Conservation (phyloP, 2,888 invertebrate species). For the Hesperia comma region DNA sequence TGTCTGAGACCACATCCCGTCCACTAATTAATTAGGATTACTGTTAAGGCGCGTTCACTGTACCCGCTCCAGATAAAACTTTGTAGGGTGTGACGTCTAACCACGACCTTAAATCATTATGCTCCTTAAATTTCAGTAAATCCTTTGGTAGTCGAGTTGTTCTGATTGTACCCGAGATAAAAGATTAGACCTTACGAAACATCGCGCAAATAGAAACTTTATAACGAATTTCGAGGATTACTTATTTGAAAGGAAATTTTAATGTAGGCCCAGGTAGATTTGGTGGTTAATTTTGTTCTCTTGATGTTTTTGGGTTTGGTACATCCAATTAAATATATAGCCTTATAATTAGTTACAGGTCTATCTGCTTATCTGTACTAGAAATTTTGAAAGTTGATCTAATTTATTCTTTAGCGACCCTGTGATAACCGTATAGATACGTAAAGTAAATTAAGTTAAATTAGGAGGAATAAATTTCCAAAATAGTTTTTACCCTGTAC, state of each 20-base stretch:
- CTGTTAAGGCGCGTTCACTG: conserved; percentile 57
- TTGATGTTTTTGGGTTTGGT: not conserved
- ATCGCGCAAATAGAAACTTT: conserved; percentile 10
- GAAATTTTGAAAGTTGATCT: too few relatives aligned
- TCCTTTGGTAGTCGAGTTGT: conserved; percentile 57
- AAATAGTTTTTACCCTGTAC: too few relatives aligned
- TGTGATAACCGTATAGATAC: too few relatives aligned
- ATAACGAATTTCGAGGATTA: conserved; percentile 1
- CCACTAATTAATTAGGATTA: conserved; percentile 79
- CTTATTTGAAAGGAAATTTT: not conserved
- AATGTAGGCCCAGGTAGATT: not conserved
- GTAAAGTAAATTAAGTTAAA: too few relatives aligned
- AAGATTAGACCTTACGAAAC: conserved; percentile 37
- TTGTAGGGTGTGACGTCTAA: conserved; percentile 55
- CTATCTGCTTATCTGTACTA: too few relatives aligned
- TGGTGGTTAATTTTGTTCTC: not conserved
- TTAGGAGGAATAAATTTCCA: too few relatives aligned
- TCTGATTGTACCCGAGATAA: conserved; percentile 60
- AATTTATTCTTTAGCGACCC: too few relatives aligned
- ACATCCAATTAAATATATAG: too few relatives aligned
- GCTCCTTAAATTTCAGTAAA: conserved; percentile 67
- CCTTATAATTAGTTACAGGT: too few relatives aligned
- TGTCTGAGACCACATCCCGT: conserved; percentile 64
- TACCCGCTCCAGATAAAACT: conserved; percentile 71
- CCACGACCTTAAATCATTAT: conserved; percentile 57